Evolutionary conservation across 1,140 invertebrate genomes (phyloP).

Genomic region (Saccostrea glomerata): DNA sequence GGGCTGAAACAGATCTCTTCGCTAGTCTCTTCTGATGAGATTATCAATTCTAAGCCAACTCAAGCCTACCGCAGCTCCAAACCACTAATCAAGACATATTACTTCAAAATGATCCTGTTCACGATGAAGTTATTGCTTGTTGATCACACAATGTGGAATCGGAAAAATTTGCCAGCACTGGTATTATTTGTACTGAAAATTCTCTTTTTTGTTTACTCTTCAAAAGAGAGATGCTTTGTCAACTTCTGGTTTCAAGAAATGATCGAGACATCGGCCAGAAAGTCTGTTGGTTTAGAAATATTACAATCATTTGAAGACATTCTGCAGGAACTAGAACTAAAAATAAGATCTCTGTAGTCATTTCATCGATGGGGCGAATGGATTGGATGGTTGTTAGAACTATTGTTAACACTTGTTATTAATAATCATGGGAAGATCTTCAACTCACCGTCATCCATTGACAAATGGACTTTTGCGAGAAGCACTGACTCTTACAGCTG

Average conservation of each 20-base stretch:
- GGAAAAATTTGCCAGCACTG: slow-evolving; percentile 1
- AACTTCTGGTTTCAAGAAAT: slow-evolving; percentile 40
- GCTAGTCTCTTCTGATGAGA: neutral
- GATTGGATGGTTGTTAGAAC: too few species aligned
- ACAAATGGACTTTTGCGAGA: too few species aligned
- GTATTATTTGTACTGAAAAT: neutral
- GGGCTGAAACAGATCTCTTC: neutral
- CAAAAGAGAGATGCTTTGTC: slow-evolving; percentile 9
- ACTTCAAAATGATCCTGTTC: slow-evolving; percentile 40
- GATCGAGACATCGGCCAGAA: neutral
- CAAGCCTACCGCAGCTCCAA: neutral
- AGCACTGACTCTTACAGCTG: too few species aligned
- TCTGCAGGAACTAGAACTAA: neutral
- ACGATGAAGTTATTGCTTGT: neutral
- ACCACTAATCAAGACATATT: slow-evolving; percentile 34
- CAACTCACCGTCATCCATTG: too few species aligned
- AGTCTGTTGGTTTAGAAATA: neutral
- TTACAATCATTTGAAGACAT: slow-evolving; percentile 4
- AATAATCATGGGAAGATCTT: too few species aligned
- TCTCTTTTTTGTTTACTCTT: slow-evolving; percentile 17
- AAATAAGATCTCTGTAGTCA: neutral
- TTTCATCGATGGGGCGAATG: too few species aligned
- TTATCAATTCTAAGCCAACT: neutral
- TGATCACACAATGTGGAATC: slow-evolving; percentile 15
- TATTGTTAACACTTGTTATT: too few species aligned